Evolutionary conservation across 2,888 invertebrate species (phyloP).

Genomic region (Molorchus minor): DNA sequence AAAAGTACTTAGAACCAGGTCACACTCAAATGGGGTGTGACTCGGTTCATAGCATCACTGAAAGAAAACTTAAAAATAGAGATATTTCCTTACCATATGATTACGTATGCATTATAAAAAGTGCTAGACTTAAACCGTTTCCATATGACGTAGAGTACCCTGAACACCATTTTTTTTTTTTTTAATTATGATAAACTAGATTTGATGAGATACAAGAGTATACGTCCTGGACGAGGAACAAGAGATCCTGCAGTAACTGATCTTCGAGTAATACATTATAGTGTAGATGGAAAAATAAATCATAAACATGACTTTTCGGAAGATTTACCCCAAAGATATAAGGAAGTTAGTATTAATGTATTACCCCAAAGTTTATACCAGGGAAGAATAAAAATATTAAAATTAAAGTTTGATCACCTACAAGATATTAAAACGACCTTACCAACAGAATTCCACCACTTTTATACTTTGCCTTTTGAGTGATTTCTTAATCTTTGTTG

Average conservation of each 20-base stretch:
- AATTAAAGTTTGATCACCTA: background rate
- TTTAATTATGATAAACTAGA: background rate
- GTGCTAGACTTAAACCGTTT: slow-evolving; percentile 36
- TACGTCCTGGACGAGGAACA: slow-evolving; percentile 9
- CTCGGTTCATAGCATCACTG: slow-evolving; percentile 45
- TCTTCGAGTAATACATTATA: slow-evolving; percentile 27
- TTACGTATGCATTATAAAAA: slow-evolving; percentile 29
- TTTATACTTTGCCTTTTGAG: too few relatives aligned
- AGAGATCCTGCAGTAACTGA: slow-evolving; percentile 29
- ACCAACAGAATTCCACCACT: background rate
- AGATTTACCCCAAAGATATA: background rate
- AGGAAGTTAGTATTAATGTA: background rate
- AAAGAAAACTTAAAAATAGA: slow-evolving; percentile 34
- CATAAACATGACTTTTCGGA: slow-evolving; percentile 25
- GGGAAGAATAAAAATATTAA: background rate
- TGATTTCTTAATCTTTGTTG: too few relatives aligned
- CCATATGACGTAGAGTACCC: slow-evolving; percentile 37
- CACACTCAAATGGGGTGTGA: slow-evolving; percentile 52
- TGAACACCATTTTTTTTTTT: slow-evolving; percentile 42
- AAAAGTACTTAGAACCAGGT: slow-evolving; percentile 47
- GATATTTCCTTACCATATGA: slow-evolving; percentile 35
- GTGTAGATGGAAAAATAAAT: slow-evolving; percentile 19
- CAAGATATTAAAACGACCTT: background rate
- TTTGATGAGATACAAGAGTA: background rate
- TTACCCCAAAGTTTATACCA: background rate